phyloP scores from a whole-genome alignment of 2,888 invertebrate species.

The Hirtodrosophila trivittata region DNA sequence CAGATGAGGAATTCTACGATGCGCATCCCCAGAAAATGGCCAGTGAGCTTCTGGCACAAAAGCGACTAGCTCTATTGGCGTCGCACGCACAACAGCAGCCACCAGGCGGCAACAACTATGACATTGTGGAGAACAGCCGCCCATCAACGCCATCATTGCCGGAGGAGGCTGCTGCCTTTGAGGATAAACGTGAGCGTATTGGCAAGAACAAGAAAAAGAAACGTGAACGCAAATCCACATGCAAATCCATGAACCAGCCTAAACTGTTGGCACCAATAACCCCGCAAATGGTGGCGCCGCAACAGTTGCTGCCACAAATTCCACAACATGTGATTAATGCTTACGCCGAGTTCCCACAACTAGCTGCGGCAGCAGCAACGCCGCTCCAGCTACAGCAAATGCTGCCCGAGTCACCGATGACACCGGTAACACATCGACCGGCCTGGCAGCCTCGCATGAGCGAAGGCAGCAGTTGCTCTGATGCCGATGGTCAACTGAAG shows the following conservation, averaged over 20 bases:
- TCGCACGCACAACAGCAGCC: constrained; percentile 86
- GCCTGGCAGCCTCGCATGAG: constrained; percentile 67
- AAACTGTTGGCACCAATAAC: constrained; percentile 28
- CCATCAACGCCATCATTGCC: constrained; percentile 87
- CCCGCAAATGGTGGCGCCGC: constrained; percentile 2
- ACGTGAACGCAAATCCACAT: constrained; percentile 86
- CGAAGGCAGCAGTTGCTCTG: constrained; percentile 84
- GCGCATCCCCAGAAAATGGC: constrained; percentile 91
- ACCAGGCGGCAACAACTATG: constrained; percentile 83
- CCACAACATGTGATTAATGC: constrained; percentile 15
- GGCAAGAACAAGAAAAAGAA: constrained; percentile 88
- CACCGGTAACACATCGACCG: constrained; percentile 65
- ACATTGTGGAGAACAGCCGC: constrained; percentile 87
- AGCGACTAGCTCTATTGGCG: constrained; percentile 88
- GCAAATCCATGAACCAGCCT: constrained; percentile 49
- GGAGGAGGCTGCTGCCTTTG: constrained; percentile 79
- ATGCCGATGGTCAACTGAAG: constrained; percentile 86
- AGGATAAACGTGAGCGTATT: constrained; percentile 80
- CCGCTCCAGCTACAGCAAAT: constrained; percentile 9
- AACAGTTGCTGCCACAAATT: constrained; percentile 16
- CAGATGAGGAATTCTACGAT: constrained; percentile 95
- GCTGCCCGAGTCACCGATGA: constrained; percentile 53
- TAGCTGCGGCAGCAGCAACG: constrained; percentile 11
- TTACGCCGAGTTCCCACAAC: constrained; percentile 1
- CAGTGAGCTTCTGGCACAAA: constrained; percentile 89